Evolutionary conservation across 1,140 invertebrate genomes (phyloP).

Genomic region (Pseudomyrmex pallidus): DNA sequence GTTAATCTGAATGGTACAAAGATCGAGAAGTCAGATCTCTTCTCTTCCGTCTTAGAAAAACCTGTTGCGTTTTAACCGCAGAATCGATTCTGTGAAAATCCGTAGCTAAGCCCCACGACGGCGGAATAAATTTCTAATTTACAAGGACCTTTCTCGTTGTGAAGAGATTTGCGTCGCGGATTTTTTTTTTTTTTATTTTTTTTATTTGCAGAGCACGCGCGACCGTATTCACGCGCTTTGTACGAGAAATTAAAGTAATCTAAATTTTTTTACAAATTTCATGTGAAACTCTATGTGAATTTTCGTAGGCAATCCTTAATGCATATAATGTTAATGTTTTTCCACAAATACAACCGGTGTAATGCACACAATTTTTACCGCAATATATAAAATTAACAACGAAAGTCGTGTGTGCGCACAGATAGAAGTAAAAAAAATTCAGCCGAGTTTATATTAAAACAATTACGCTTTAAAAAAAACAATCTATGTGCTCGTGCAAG

Average conservation of each 20-base stretch:
- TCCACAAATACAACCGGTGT: too few species aligned
- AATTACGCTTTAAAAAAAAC: too few species aligned
- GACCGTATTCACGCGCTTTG: too few species aligned
- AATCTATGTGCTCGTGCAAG: too few species aligned
- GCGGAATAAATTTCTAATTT: conserved; percentile 32
- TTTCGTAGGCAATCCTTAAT: not conserved
- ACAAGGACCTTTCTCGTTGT: not conserved
- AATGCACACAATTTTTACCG: too few species aligned
- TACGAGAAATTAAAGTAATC: conserved; percentile 13
- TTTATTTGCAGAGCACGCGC: too few species aligned
- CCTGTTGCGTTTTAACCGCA: conserved; percentile 72
- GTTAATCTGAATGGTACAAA: conserved; percentile 54
- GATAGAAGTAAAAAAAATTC: too few species aligned
- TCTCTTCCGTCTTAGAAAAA: conserved; percentile 62
- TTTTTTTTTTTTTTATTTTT: not conserved
- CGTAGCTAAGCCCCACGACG: not conserved
- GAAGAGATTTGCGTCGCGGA: not conserved
- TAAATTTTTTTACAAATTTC: not conserved
- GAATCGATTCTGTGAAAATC: conserved; percentile 69
- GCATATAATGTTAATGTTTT: not conserved
- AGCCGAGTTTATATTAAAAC: too few species aligned
- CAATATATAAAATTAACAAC: too few species aligned
- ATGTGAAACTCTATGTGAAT: not conserved
- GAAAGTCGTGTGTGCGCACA: too few species aligned
- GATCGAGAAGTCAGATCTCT: conserved; percentile 57